Evolutionary conservation across 2,888 invertebrate genomes (phyloP).

Genomic region (Acanthosoma haemorrhoidale): DNA sequence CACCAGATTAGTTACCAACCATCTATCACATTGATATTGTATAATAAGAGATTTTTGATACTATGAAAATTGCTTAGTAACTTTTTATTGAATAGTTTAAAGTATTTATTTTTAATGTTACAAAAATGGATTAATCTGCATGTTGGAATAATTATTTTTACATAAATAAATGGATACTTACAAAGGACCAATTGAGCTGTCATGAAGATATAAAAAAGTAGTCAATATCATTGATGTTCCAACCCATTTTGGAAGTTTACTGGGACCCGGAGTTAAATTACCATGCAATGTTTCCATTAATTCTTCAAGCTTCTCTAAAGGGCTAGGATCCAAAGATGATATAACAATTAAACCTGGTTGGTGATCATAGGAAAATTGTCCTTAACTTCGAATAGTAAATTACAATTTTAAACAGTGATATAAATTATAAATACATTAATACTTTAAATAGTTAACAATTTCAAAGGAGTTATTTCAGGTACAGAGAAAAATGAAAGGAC

Average conservation of each 20-base stretch:
- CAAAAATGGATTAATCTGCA: too few relatives aligned
- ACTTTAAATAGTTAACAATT: too few relatives aligned
- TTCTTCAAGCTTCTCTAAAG: conserved; percentile 73
- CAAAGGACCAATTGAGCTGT: conserved; percentile 53
- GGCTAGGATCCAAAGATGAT: conserved; percentile 52
- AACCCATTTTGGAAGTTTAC: conserved; percentile 57
- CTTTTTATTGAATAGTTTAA: too few relatives aligned
- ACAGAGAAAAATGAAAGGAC: too few relatives aligned
- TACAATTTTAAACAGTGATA: conserved; percentile 6
- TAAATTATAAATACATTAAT: too few relatives aligned
- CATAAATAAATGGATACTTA: background rate
- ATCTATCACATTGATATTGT: too few relatives aligned
- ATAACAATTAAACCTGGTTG: conserved; percentile 52
- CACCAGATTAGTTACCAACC: too few relatives aligned
- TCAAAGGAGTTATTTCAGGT: too few relatives aligned
- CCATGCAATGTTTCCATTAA: conserved; percentile 75
- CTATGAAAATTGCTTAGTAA: too few relatives aligned
- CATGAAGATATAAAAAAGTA: conserved; percentile 41
- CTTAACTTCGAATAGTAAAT: background rate
- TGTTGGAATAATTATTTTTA: too few relatives aligned
- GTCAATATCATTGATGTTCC: conserved; percentile 37
- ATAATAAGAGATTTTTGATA: too few relatives aligned
- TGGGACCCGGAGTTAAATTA: conserved; percentile 64
- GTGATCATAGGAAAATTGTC: background rate
- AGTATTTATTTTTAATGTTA: too few relatives aligned